Evolutionary conservation across 2,888 invertebrate species (phyloP).

Genomic region (Apodemia zela): DNA sequence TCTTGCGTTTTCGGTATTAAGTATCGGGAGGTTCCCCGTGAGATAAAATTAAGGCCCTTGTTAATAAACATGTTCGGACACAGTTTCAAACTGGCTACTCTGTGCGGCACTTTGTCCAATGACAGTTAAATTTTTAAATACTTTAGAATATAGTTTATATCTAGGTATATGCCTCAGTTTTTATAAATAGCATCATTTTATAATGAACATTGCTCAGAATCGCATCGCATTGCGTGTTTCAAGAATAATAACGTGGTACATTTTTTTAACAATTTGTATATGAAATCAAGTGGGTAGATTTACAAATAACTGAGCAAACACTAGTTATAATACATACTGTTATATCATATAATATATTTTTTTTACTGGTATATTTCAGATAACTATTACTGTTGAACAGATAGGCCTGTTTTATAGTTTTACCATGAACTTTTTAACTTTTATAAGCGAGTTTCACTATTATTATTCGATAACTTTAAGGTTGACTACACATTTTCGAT

Average conservation of each 20-base stretch:
- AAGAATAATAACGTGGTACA: background rate
- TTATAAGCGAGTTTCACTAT: conserved; percentile 59
- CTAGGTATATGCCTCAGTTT: background rate
- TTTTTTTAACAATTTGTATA: background rate
- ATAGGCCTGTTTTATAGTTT: conserved; percentile 72
- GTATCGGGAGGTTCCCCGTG: too few relatives aligned
- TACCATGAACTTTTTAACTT: conserved; percentile 59
- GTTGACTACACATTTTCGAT: background rate
- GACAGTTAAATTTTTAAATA: conserved; percentile 9
- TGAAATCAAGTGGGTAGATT: background rate
- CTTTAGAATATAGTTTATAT: background rate
- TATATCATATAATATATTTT: conserved; percentile 73
- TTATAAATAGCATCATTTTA: background rate
- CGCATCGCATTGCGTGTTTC: too few relatives aligned
- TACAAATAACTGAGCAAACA: conserved; percentile 40
- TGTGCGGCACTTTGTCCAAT: background rate
- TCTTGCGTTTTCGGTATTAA: background rate
- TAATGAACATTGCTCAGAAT: background rate
- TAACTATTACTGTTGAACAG: conserved; percentile 74
- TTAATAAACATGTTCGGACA: background rate
- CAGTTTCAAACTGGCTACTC: background rate
- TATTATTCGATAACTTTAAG: conserved; percentile 36
- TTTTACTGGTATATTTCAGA: conserved; percentile 76
- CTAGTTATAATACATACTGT: conserved; percentile 59
- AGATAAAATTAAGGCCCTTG: background rate